Evolutionary conservation across 30 jellyfish, hydroid and myxozoan species (phyloP).

Genomic region (Aurelia coerulea): DNA sequence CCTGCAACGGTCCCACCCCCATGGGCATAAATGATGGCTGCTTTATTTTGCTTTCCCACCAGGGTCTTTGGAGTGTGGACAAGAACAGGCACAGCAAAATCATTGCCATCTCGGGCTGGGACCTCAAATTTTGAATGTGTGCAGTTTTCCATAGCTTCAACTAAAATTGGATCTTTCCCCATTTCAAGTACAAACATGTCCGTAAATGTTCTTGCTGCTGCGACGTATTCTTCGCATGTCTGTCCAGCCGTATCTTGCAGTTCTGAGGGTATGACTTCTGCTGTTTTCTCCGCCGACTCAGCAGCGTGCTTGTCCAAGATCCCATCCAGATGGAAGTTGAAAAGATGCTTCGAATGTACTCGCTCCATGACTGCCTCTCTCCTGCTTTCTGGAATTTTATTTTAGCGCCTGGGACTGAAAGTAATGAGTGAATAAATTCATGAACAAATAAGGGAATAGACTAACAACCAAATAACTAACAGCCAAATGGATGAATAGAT

Average conservation of each 20-base stretch:
- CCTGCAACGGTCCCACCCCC: not conserved
- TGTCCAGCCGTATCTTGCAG: too few species aligned
- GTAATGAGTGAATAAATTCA: too few species aligned
- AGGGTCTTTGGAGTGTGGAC: constrained; percentile 25
- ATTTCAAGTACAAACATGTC: not conserved
- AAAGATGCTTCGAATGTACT: constrained; percentile 38
- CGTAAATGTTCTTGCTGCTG: too few species aligned
- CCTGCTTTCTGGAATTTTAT: too few species aligned
- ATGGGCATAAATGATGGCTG: not conserved
- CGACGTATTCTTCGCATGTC: too few species aligned
- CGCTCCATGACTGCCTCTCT: not conserved
- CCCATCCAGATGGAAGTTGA: constrained; percentile 22
- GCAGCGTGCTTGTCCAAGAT: not conserved
- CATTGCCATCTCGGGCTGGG: constrained; percentile 25
- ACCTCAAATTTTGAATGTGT: constrained; percentile 24
- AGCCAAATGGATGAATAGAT: too few species aligned
- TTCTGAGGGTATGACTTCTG: too few species aligned
- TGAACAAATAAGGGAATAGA: too few species aligned
- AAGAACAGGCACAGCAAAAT: not conserved
- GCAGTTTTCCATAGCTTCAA: constrained; percentile 11
- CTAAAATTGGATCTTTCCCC: not conserved
- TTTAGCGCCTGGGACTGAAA: too few species aligned
- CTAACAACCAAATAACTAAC: too few species aligned
- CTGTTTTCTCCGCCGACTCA: not conserved
- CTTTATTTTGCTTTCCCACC: not conserved